Evolutionary conservation across 2,113 vertebrate genomes (phyloP).

Genomic region (Carollia perspicillata): DNA sequence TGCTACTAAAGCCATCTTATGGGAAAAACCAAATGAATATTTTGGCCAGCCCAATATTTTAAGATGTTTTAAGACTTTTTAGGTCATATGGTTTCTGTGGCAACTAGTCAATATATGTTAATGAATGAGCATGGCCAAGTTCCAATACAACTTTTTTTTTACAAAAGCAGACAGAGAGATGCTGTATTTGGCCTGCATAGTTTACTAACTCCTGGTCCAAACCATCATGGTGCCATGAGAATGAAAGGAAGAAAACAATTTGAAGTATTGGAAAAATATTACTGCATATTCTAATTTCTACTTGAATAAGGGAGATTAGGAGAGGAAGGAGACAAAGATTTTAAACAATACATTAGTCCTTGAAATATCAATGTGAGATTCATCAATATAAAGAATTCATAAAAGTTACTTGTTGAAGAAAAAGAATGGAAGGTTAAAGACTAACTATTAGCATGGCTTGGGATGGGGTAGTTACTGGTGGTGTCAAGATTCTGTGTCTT

Average conservation of each 20-base stretch:
- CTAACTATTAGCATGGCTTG: neutral
- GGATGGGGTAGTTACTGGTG: neutral
- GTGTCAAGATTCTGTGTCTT: neutral
- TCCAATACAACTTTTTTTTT: slow-evolving; percentile 3
- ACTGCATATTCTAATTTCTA: neutral
- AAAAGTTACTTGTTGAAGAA: neutral
- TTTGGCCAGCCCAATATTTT: neutral
- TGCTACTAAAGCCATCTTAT: too few relatives aligned
- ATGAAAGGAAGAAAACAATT: neutral
- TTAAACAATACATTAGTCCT: neutral
- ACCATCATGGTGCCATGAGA: neutral
- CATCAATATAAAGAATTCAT: neutral
- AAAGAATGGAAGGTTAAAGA: neutral
- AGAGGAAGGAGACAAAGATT: neutral
- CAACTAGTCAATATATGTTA: neutral
- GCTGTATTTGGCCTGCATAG: neutral
- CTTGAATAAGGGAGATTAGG: neutral
- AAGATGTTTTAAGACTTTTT: neutral
- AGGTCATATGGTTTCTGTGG: neutral
- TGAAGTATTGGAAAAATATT: neutral
- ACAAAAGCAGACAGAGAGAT: neutral
- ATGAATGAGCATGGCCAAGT: neutral
- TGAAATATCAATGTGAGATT: neutral
- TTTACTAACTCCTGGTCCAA: neutral
- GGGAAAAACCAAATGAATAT: too few relatives aligned